These are phyloP conservation scores for Amphipoea oculea DNA, from an alignment of 2,888 invertebrate species.

Conservation along the genomic window DNA sequence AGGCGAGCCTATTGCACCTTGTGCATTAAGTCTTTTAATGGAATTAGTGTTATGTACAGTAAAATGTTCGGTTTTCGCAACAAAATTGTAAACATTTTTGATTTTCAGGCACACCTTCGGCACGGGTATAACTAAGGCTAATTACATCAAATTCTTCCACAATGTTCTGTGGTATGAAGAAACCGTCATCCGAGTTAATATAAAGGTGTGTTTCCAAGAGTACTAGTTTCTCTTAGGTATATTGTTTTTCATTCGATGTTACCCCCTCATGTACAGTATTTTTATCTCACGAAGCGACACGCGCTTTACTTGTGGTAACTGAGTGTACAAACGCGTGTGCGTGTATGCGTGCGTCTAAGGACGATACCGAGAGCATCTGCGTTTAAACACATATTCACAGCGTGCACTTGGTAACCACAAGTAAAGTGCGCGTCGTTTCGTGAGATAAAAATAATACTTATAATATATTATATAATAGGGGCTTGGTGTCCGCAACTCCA, in stretches of 20 bases:
- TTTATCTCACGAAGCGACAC: neutral
- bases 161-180: conserved; percentile 92
- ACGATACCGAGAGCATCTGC: too few species aligned
- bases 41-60: neutral
- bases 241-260: neutral
- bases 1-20: neutral
- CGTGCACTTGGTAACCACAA: neutral
- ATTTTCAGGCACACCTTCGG: conserved; percentile 50
- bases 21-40: neutral
- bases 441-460: neutral
- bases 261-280: neutral
- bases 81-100: neutral
- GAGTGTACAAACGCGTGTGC: neutral
- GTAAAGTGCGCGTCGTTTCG: neutral
- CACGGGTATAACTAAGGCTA: conserved; percentile 64
- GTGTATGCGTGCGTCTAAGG: neutral
- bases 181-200: conserved; percentile 80
- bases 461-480: too few species aligned
- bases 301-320: neutral
- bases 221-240: neutral
- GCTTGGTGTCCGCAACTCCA: neutral
- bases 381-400: neutral
- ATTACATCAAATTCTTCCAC: conserved; percentile 89
- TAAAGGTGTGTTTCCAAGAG: conserved; percentile 53
- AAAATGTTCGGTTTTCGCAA: neutral